A percentile compares a stretch with the other conserved stretches of the same genome.
Evolutionary conservation across 2,888 invertebrate species (phyloP).

Genomic region (Drosophila suboccidentalis): DNA sequence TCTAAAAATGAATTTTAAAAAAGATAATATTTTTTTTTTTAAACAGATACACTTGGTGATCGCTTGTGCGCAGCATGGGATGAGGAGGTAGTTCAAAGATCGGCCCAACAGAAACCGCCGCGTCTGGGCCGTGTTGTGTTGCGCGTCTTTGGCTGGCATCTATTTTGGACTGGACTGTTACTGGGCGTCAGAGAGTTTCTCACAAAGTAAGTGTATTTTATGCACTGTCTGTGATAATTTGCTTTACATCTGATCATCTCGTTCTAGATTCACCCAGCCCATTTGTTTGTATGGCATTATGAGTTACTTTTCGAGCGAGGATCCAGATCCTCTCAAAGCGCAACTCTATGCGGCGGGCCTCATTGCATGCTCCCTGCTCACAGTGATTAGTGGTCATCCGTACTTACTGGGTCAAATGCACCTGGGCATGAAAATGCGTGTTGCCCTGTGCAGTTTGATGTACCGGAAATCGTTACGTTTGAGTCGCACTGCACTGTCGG

Average conservation of each 20-base stretch:
- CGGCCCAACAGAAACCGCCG: conserved; percentile 41
- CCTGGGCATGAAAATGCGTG: conserved; percentile 89
- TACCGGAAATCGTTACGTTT: conserved; percentile 89
- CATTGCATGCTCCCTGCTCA: conserved; percentile 90
- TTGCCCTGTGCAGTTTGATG: conserved; percentile 89
- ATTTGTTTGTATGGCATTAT: conserved; percentile 88
- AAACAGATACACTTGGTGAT: conserved; percentile 45
- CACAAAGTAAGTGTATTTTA: conserved; percentile 83
- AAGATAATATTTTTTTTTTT: not conserved
- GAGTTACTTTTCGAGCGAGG: conserved; percentile 86
- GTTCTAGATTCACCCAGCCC: conserved; percentile 88
- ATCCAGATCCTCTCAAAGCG: conserved; percentile 86
- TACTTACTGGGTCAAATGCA: conserved; percentile 91
- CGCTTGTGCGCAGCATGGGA: conserved; percentile 56
- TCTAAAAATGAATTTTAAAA: too few species aligned
- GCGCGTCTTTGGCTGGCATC: conserved; percentile 85
- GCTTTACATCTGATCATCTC: not conserved
- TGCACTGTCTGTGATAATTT: not conserved
- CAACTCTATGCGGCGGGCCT: conserved; percentile 91
- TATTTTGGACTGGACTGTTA: conserved; percentile 87
- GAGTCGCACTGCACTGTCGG: conserved; percentile 90
- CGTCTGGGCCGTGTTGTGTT: conserved; percentile 39
- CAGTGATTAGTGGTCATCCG: conserved; percentile 92
- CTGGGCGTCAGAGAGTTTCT: conserved; percentile 88
- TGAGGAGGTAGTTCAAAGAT: conserved; percentile 42